These are phyloP conservation scores for Hoplodrina blanda DNA, from an alignment of 2,888 invertebrate genomes.

Conservation along the genomic window DNA sequence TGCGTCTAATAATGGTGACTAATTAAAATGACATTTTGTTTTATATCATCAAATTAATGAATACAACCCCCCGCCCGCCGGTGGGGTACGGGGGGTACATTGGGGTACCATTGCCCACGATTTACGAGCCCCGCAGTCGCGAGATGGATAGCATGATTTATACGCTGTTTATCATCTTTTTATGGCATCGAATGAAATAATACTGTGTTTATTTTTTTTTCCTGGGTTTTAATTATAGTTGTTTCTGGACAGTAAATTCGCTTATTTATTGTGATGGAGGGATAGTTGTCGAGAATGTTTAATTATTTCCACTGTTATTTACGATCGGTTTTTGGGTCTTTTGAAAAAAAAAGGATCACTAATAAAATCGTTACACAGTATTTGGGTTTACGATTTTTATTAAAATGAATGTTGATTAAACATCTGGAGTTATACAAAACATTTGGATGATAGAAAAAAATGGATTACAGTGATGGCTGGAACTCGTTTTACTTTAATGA, in stretches of 20 bases:
- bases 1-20: conserved; percentile 79
- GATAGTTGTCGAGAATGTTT: conserved; percentile 63
- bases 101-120: conserved; percentile 69
- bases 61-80: conserved; percentile 68
- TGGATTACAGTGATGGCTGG: conserved; percentile 12
- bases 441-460: conserved; percentile 46
- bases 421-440: conserved; percentile 55
- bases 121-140: conserved; percentile 67
- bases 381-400: conserved; percentile 57
- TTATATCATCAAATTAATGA: conserved; percentile 84
- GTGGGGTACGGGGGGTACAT: conserved; percentile 49
- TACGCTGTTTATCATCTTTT: conserved; percentile 80
- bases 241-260: conserved; percentile 65
- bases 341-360: conserved; percentile 58
- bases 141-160: conserved; percentile 83
- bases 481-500: conserved; percentile 28
- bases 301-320: conserved; percentile 62
- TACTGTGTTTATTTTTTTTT: conserved; percentile 67
- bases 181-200: conserved; percentile 73
- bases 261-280: conserved; percentile 64
- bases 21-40: conserved; percentile 85
- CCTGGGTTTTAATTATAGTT: conserved; percentile 69
- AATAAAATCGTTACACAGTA: conserved; percentile 58
- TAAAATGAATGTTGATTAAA: conserved; percentile 57
- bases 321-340: conserved; percentile 49